phyloP scores from a whole-genome alignment of 2,888 invertebrate species.

The Pseudanteris insignis region DNA sequence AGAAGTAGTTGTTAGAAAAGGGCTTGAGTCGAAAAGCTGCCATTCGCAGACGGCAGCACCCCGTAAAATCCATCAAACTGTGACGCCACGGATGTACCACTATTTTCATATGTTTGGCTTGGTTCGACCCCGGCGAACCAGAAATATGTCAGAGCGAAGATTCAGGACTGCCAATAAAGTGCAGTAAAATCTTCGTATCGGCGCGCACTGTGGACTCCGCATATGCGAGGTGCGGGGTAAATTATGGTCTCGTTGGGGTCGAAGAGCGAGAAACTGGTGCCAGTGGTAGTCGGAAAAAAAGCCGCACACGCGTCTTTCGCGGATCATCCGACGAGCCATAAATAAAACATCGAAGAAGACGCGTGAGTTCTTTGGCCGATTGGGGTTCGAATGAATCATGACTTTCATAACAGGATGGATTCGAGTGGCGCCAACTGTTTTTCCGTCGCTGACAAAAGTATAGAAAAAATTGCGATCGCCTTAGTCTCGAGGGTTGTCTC shows the following conservation, averaged over 20 bases:
- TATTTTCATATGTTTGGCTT: conserved; percentile 40
- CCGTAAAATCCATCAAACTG: conserved; percentile 29
- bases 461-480: no score
- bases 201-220: conserved; percentile 10
- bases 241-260: conserved; percentile 45
- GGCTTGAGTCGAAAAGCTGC: no score
- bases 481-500: no score
- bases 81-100: conserved; percentile 18
- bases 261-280: conserved; percentile 28
- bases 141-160: conserved; percentile 38
- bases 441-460: no score
- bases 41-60: conserved; percentile 5
- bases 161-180: conserved; percentile 40
- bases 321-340: conserved; percentile 41
- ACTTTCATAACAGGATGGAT: conserved; percentile 39
- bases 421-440: no score
- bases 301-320: conserved; percentile 42
- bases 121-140: conserved; percentile 17
- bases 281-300: conserved; percentile 18
- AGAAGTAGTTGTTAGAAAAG: no score
- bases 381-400: conserved; percentile 35
- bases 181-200: conserved; percentile 32
- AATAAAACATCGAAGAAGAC: conserved; percentile 40
- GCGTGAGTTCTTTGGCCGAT: conserved; percentile 30
- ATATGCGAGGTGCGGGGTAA: conserved; percentile 34